phyloP scores from a whole-genome alignment of 2,888 invertebrate species.

The Autographa gamma region DNA sequence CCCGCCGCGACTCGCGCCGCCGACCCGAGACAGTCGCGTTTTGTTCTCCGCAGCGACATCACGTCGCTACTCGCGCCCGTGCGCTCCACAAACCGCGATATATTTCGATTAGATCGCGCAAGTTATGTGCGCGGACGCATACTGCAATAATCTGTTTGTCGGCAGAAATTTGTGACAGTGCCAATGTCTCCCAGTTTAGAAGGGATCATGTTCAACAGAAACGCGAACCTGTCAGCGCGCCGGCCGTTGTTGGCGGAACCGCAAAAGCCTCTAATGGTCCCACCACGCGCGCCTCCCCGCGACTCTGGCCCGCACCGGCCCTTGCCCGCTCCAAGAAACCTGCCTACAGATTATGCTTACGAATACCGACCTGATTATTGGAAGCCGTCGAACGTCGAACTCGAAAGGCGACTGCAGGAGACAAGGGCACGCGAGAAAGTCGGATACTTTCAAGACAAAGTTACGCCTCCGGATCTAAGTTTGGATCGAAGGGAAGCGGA shows the following conservation, averaged over 20 bases:
- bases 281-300: constrained; percentile 84
- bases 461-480: constrained; percentile 80
- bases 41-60: constrained; percentile 59
- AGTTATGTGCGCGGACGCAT: constrained; percentile 86
- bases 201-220: constrained; percentile 87
- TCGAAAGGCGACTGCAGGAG: constrained; percentile 83
- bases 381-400: constrained; percentile 86
- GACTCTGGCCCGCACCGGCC: constrained; percentile 80
- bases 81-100: constrained; percentile 59
- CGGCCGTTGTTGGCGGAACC: constrained; percentile 86
- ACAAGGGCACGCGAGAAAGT: constrained; percentile 83
- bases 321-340: constrained; percentile 76
- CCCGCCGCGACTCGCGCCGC: constrained; percentile 30
- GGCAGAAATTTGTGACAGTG: constrained; percentile 79
- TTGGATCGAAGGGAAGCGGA: constrained; percentile 85
- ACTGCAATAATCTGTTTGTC: constrained; percentile 70
- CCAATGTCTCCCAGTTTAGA: constrained; percentile 87
- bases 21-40: constrained; percentile 72
- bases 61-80: constrained; percentile 67
- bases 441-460: constrained; percentile 86
- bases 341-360: constrained; percentile 72
- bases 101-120: constrained; percentile 66
- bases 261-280: constrained; percentile 83
- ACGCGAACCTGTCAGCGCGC: constrained; percentile 84
- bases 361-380: constrained; percentile 82